Percentiles rank a stretch among this genome's conserved stretches.
phyloP scores from a whole-genome alignment of 2,888 invertebrate genomes.

The Ephialtes manifestator region DNA sequence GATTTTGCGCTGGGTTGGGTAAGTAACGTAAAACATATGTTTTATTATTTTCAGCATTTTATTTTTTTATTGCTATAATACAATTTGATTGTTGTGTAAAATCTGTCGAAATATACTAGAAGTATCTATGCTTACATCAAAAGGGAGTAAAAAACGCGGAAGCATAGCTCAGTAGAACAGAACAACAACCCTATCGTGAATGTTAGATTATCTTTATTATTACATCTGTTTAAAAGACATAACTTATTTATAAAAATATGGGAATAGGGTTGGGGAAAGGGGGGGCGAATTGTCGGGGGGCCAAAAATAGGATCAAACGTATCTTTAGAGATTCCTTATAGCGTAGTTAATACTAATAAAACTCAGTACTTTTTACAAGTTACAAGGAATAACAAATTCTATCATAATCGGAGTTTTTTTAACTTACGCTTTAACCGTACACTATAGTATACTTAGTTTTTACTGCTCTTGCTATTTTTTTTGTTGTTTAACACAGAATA shows the following conservation, averaged over 20 bases:
- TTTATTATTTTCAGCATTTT: conserved; percentile 67
- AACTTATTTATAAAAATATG: conserved; percentile 84
- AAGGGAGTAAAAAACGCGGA: conserved; percentile 76
- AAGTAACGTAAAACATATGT: conserved; percentile 35
- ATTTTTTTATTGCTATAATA: conserved; percentile 82
- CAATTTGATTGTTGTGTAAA: conserved; percentile 82
- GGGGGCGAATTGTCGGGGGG: conserved; percentile 67
- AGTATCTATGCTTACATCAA: conserved; percentile 79
- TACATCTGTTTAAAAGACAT: conserved; percentile 85
- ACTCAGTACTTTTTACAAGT: conserved; percentile 86
- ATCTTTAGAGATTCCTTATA: conserved; percentile 79
- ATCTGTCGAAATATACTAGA: conserved; percentile 80
- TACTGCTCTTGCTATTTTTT: conserved; percentile 67
- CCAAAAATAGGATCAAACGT: conserved; percentile 77
- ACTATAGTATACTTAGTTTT: conserved; percentile 78
- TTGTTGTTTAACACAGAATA: conserved; percentile 78
- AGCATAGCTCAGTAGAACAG: conserved; percentile 81
- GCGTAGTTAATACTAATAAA: conserved; percentile 85
- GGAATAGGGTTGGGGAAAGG: conserved; percentile 70
- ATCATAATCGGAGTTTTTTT: conserved; percentile 79
- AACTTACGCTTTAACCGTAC: conserved; percentile 78
- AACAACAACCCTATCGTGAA: conserved; percentile 82
- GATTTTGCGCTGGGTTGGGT: not conserved
- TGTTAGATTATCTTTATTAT: conserved; percentile 85
- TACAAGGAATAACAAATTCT: conserved; percentile 85